Evolutionary conservation across 2,113 vertebrate species (phyloP).

Genomic region (Zootoca vivipara): DNA sequence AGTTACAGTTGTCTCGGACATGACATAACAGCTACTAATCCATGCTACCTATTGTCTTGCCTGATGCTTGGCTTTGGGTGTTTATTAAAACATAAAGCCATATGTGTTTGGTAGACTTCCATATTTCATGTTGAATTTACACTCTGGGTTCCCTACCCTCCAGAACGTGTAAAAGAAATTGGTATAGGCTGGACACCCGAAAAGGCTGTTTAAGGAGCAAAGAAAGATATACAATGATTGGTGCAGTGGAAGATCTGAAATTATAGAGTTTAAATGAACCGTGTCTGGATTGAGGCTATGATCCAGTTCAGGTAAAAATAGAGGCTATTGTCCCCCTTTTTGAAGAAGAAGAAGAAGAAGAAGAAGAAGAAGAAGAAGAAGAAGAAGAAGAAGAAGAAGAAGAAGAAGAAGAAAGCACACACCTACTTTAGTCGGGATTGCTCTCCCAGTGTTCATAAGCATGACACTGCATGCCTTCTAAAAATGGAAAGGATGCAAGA

Average conservation of each 20-base stretch:
- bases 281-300: background rate
- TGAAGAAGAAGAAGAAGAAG: too few species aligned
- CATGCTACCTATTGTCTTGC: background rate
- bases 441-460: background rate
- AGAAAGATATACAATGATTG: background rate
- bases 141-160: background rate
- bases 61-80: background rate
- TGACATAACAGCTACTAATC: background rate
- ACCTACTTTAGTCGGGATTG: background rate
- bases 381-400: too few species aligned
- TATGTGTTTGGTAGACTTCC: background rate
- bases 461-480: background rate
- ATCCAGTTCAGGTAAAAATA: background rate
- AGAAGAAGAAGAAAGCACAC: background rate
- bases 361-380: too few species aligned
- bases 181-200: background rate
- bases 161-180: background rate
- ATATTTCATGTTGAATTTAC: background rate
- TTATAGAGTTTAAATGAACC: background rate
- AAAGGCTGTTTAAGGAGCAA: background rate
- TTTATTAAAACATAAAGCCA: background rate
- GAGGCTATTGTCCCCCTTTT: background rate
- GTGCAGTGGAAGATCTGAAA: background rate
- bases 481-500: background rate
- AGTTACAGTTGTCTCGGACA: background rate